Evolutionary conservation across 2,113 vertebrate species (phyloP), one percentile per base, ranked within the genome.

Genomic region (Podarcis muralis): DNA sequence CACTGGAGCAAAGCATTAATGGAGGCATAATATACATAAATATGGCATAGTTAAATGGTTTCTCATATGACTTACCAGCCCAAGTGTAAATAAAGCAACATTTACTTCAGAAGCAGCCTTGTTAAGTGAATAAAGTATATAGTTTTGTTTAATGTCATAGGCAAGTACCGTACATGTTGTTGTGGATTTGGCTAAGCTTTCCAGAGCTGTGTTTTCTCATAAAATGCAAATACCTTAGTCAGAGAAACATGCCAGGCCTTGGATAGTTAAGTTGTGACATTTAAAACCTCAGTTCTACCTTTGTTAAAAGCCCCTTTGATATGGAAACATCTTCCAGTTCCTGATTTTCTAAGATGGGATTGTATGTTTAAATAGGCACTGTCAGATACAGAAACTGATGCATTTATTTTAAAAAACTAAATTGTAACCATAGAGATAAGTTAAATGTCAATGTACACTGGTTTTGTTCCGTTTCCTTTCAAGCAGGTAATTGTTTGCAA

Each of bases 151-250:
- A 48, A 91, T 94, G 89, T 62, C 90, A 93, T 57, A 43, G 72
- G 87, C 85, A 93, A 92, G 57, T 71, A 48, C 8, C 8, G 43
- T 48, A 84, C 48, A 88, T 27, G 18, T 71, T 68, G 25, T 94
- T 93, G 89, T 71, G 89, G 92, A 93, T 87, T 94, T 27, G 22
- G 83, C 71, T 80, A 91, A 48, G 84, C 85, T 88, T 94, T 93
- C 57, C 85, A 91, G 91, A 72, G 82, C 59, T 90, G 53, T 90
- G 53, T 92, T n/a, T 69, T 95, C 94, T 94, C 1, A 40, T 80
- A 94, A 92, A 95, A 89, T 69, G 53, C 68, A 84, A 82, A 77
- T 13, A 48, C 84, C 75, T 76, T 86, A 57, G 59, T 18, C 18
- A 20, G 66, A 92, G 84, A 94, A 76, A 91, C 32, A 85, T 59